Base-by-base conservation (phyloP, 2,113 vertebrate genomes). In the Regulus satrapa region DNA sequence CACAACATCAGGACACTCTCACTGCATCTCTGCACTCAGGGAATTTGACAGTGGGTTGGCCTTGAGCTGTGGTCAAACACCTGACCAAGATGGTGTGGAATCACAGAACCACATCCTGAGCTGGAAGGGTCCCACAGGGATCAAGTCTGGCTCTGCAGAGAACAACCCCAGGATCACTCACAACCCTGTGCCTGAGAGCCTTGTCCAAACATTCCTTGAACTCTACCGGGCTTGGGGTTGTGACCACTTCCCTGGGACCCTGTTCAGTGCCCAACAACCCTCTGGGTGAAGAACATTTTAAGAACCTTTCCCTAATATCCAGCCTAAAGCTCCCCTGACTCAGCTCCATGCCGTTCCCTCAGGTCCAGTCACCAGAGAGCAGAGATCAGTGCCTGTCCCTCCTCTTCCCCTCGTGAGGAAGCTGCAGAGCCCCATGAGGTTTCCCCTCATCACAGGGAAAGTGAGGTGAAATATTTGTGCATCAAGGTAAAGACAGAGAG, bases 321-420 rank as follows among this genome's bases (percentile, higher is more conserved):
- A 46, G 0, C 12, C 23, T 69, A 46, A 54, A 16, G n/a, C 7
- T 54, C 1, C 18, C 38, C 28, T n/a, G 28, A 17, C 19, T 2
- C n/a, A 16, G 0, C 15, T 24, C 1, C 12, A 12, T 4, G 15
- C 13, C 1, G 0, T 36, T 45, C 8, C 51, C 17, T 58, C 25
- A 10, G 5, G 5, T 58, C 26, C 45, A 16, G 8, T 36, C 54
- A 24, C 55, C 46, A n/a, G 12, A 16, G 28, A 59, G 54, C 14
- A 49, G 40, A 46, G 45, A 29, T 61, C 15, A 8, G 15, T n/a
- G 6, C 19, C 64, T 62, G 24, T 8, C 7, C 64, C 20, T 54
- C 24, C n/a, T 4, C 23, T 16, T 10, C 24, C 18, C 6, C 16
- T 31, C 19, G 2, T 12, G 34, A 71, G 40, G 31, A 55, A 34